phyloP scores from a whole-genome alignment of 2,113 vertebrate species.

The Ctenodactylus gundi region DNA sequence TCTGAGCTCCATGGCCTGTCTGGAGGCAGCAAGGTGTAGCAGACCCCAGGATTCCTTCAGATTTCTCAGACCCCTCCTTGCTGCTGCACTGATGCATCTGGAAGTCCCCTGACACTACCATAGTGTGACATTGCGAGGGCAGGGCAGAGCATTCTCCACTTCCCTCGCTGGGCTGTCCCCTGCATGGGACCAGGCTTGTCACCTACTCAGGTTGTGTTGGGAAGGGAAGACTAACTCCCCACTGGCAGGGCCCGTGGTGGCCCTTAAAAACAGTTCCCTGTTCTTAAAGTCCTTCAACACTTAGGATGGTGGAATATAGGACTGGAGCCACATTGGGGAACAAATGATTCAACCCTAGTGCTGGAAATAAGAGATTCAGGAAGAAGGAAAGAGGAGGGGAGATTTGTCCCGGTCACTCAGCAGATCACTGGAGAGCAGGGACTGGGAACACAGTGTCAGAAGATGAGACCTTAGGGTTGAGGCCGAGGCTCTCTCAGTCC shows the following conservation, averaged over 20 bases:
- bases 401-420: neutral
- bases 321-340: neutral
- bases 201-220: neutral
- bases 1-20: neutral
- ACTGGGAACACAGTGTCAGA: neutral
- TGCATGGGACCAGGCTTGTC: neutral
- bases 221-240: no score
- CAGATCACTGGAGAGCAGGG: neutral
- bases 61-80: neutral
- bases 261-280: neutral
- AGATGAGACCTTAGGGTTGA: neutral
- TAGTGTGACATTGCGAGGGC: no score
- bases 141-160: neutral
- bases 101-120: neutral
- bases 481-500: accelerated
- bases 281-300: neutral
- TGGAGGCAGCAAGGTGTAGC: accelerated
- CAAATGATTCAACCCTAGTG: neutral
- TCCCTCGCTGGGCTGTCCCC: neutral
- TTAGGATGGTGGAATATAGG: neutral
- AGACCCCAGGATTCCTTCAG: neutral
- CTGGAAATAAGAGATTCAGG: neutral
- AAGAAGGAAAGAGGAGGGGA: neutral
- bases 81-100: neutral
- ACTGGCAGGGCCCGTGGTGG: no score